Percentiles rank a stretch among this genome's conserved stretches.
These are phyloP conservation scores for Poecile montanus DNA, from an alignment of 2,797 vertebrate species.

Conservation along the genomic window DNA sequence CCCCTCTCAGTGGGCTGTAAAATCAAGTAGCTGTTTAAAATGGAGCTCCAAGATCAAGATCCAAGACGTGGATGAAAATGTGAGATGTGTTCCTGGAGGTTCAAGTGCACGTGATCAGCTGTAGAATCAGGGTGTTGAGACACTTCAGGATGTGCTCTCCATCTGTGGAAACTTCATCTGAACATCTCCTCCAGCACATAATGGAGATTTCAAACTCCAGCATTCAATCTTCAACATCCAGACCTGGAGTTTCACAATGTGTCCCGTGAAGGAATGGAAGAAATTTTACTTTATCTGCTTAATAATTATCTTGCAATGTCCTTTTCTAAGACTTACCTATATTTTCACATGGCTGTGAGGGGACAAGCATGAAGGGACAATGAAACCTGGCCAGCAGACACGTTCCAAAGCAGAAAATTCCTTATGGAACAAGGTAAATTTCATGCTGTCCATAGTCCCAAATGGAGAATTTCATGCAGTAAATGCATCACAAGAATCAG, in stretches of 20 bases:
- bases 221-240: fast-evolving
- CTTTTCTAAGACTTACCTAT: not conserved
- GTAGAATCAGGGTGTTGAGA: not conserved
- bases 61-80: not conserved
- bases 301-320: not conserved
- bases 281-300: not conserved
- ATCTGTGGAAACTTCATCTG: not conserved
- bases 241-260: not conserved
- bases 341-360: constrained; percentile 58
- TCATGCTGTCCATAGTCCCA: constrained; percentile 38
- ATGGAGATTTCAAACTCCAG: not conserved
- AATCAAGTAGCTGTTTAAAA: not conserved
- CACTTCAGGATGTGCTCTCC: not conserved
- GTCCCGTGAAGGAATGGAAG: not conserved
- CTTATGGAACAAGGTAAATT: constrained; percentile 63
- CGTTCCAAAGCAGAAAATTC: constrained; percentile 58
- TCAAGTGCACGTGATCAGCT: not conserved
- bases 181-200: not conserved
- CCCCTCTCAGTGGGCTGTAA: not conserved
- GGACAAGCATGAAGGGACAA: not conserved
- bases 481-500: not conserved
- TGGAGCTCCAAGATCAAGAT: not conserved
- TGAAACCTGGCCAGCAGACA: constrained; percentile 41
- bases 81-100: fast-evolving
- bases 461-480: constrained; percentile 25